Base-by-base conservation (phyloP, 1,140 invertebrate species). In the Vanessa tameamea region DNA sequence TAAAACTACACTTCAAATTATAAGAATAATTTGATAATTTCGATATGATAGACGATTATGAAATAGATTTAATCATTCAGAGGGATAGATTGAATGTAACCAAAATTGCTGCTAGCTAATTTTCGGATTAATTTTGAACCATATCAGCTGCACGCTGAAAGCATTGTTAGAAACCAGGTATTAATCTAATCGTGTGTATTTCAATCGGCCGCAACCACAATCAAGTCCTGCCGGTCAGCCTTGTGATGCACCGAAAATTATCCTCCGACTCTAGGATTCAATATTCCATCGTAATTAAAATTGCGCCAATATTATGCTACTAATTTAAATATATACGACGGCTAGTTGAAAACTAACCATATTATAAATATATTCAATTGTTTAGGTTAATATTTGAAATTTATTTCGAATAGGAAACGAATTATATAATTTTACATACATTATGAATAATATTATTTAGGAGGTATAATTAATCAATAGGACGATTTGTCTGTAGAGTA, bases 131-230 rank as follows among this genome's bases (percentile, higher is more conserved):
- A 20, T 20, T 61, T 61, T 14, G 31, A 23, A 69, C 26, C 50
- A 55, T 59, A 69, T 61, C 50, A 50, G 15, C n/a, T 57, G 50
- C 26, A 67, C 31, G 31, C 68, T 69, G 15, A 69, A 69, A 69
- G 68, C 68, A 47, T 69, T 63, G 57, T 61, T 37, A 61, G 26
- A 61, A 61, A 61, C 57, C 47, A 69, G 50, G 55, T 72, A 71
- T 71, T 67, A 71, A 76, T 72, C 51, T 70, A 75, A 69, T 75
- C 65, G 47, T 53, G 55, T 68, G 66, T 74, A 72, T 72, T 72
- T 63, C 63, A 69, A 69, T 69, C 63, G 70, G 63, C 70, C 70
- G 43, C 70, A 72, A 72, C 70, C 70, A 50, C 70, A 72, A 57
- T 65, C 68, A 37, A 37, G 69, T 64, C 47, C 69, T 63, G 50